Evolutionary conservation across 2,113 vertebrate species (phyloP), one percentile per base, ranked within the genome.

Genomic region (Phoxinus phoxinus): DNA sequence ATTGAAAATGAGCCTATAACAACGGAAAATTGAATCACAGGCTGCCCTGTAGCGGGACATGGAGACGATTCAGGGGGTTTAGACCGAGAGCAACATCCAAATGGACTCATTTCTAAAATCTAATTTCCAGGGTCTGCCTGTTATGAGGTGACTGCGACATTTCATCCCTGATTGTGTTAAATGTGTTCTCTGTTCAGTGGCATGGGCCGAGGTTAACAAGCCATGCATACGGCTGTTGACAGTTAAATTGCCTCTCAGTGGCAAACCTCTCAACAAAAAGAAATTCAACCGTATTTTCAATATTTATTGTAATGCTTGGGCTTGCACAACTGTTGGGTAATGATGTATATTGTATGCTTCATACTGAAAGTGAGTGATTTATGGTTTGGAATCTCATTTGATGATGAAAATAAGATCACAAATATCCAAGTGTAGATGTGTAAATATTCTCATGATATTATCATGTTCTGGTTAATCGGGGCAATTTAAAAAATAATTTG

Each of bases 91-190:
- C 37, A 58, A 81, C 76, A 82, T 74, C 85, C 63, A 89, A 89
- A 89, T 89, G 63, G 79, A 83, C 81, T 76, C 67, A 79, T 80
- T 74, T 76, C 59, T 61, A 73, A 82, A 89, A 86, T 89, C 48
- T 25, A 78, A 89, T 89, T 86, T 86, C 73, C 61, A 72, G 59
- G 63, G 30, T 80, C 71, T 85, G 77, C 78, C 51, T 71, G 61
- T 56, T 80, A 81, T 77, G 82, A 19, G 80, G 85, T 74, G 63
- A 67, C 85, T 85, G 82, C 85, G 87, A 86, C 83, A 82, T 86
- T 86, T 89, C 63, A 82, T 85, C 82, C 77, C 37, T 86, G 72
- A 89, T 86, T 86, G 48, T 88, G 83, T 86, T 86, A 82, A 81
- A 84, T 82, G 63, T 86, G 59, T 77, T 48, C 30, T 84, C 67